A percentile compares a stretch with the other conserved stretches of the same genome.
Conservation (phyloP, 2,888 invertebrate genomes). For the Lepetodrilus schrolli region DNA sequence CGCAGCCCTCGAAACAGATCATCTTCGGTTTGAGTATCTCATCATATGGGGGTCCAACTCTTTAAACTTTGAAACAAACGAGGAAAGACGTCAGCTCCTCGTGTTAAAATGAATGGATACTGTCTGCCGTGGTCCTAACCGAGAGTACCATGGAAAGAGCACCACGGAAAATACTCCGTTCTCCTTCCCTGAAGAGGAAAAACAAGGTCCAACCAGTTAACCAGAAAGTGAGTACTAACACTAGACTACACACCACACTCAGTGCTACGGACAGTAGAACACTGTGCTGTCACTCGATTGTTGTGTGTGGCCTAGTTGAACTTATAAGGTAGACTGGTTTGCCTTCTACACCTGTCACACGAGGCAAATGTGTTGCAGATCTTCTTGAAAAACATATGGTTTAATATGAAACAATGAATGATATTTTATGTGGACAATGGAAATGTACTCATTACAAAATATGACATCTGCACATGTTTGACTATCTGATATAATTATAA, state of each 20-base stretch:
- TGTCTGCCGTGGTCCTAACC: constrained; percentile 16
- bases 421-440: no score
- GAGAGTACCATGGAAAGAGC: constrained; percentile 43
- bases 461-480: no score
- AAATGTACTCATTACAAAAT: no score
- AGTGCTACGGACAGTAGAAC: no score
- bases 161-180: constrained; percentile 62
- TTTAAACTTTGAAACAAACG: constrained; percentile 25
- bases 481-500: no score
- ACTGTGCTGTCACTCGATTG: no score
- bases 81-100: background rate
- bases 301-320: no score
- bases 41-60: constrained; percentile 13
- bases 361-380: background rate
- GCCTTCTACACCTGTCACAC: background rate
- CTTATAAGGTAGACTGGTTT: no score
- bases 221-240: constrained; percentile 63
- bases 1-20: background rate
- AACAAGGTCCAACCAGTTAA: constrained; percentile 61
- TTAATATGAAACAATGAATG: no score
- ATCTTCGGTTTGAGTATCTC: background rate
- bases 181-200: constrained; percentile 66
- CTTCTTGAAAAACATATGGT: no score
- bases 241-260: no score
- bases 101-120: constrained; percentile 26